These are phyloP conservation scores for Cephalopholis sonnerati DNA, from an alignment of 2,113 vertebrate species.

Conservation along the genomic window DNA sequence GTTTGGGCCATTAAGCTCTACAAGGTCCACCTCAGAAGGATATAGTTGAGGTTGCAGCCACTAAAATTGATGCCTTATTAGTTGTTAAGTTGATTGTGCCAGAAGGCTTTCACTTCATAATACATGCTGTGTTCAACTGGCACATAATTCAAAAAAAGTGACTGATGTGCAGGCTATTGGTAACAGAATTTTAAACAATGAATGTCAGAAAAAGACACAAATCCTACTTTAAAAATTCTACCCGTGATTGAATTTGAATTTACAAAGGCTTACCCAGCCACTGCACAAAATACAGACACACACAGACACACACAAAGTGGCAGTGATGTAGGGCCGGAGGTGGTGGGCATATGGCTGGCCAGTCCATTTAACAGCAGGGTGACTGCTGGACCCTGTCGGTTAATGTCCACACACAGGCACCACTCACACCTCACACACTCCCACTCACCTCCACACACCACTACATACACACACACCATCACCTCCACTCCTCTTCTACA, in stretches of 20 bases:
- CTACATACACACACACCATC: constrained; percentile 2
- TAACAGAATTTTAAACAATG: not conserved
- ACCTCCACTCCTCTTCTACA: constrained; percentile 23
- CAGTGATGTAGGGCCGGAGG: constrained; percentile 81
- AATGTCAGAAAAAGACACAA: not conserved
- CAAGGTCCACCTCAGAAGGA: not conserved
- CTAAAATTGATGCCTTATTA: not conserved
- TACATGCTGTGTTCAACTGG: not conserved
- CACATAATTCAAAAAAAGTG: not conserved
- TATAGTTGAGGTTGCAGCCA: not conserved
- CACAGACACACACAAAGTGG: constrained; percentile 55
- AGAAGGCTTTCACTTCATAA: not conserved
- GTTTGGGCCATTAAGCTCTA: too few relatives aligned
- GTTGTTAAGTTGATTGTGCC: not conserved
- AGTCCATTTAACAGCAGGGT: constrained; percentile 88
- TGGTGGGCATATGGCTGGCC: constrained; percentile 85
- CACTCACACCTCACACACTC: constrained; percentile 46
- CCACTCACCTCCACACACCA: constrained; percentile 7
- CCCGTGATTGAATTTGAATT: constrained; percentile 12
- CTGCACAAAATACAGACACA: constrained; percentile 24
- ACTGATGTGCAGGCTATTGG: not conserved
- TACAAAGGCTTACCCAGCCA: not conserved
- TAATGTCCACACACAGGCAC: constrained; percentile 78
- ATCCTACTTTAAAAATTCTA: not conserved
- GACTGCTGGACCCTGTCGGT: constrained; percentile 85